These are phyloP conservation scores for Tangara arthus DNA, from an alignment of 2,797 vertebrate genomes.

Conservation along the genomic window DNA sequence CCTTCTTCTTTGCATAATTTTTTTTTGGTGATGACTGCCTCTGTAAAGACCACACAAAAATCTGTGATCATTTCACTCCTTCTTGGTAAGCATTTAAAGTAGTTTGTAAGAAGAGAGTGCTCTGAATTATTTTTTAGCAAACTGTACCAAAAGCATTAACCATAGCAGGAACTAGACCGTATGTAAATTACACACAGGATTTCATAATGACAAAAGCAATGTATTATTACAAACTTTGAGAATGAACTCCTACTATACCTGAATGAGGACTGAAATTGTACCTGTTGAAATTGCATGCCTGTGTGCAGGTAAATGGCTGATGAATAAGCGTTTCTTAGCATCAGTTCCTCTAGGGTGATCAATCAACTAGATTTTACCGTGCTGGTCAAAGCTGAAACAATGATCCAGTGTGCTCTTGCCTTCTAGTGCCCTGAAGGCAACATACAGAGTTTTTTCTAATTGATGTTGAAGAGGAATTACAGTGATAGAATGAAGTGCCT, in stretches of 20 bases:
- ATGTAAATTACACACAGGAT: not conserved
- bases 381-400: not conserved
- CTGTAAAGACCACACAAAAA: not conserved
- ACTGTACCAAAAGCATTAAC: not conserved
- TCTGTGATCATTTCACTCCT: not conserved
- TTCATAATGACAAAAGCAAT: not conserved
- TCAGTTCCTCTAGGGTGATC: not conserved
- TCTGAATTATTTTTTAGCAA: not conserved
- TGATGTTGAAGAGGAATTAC: not conserved
- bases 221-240: not conserved
- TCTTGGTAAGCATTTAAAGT: not conserved
- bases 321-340: not conserved
- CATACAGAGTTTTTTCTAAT: not conserved
- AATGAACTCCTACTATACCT: not conserved
- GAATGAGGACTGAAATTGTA: not conserved
- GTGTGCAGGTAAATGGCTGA: not conserved
- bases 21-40: not conserved
- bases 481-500: not conserved
- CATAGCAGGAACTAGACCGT: not conserved
- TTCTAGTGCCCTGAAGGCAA: not conserved
- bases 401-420: not conserved
- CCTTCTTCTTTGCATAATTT: not conserved
- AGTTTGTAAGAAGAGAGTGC: not conserved
- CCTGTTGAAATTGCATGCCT: not conserved
- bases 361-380: not conserved